Evolutionary conservation across 1,140 invertebrate species (phyloP), one percentile per base, ranked within the genome.

Genomic region (Metopolophium dirhodum): DNA sequence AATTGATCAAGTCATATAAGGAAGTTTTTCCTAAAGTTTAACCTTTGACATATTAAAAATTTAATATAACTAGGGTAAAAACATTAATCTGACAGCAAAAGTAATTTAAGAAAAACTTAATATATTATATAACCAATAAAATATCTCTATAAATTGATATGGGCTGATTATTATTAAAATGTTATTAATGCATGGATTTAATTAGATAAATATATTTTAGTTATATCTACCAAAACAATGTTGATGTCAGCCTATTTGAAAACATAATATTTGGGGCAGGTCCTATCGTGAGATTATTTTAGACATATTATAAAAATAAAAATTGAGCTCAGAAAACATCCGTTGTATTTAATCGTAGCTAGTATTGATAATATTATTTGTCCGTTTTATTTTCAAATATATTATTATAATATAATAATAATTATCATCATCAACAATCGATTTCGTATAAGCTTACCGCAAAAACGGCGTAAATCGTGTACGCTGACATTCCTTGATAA

Each of bases 381-480:
- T n/a, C 61, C 30, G 6, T n/a, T n/a, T 77, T 77, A 77, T 77
- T n/a, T n/a, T 68, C 61, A 68, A 68, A 68, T 68, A 30, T 11
- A 30, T 68, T 77, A 37, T 37, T 37, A 83, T 41, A 26, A 45
- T 41, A 85, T 85, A 85, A 26, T 85, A 11, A 83, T 85, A 85
- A 85, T 45, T 14, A 45, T 45, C 23, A 45, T 41, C 83, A 26
- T 37, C 22, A 30, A 89, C 22, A 37, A 30, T 54, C 18, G 9
- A 51, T 88, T 51, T 77, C 30, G 11, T 87, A 49, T 57, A 47
- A 68, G 37, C 89, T 90, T 90, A 90, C 89, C 37, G 54, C 37
- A 61, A 90, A 90, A 90, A 61, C 6, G 7, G 37, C 18, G 41
- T 45, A 68, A 30, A 68, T 20, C 37, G 4, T 22, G 35, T 45